Conservation (phyloP, 2,113 vertebrate genomes). For the Hypanus sabinus region DNA sequence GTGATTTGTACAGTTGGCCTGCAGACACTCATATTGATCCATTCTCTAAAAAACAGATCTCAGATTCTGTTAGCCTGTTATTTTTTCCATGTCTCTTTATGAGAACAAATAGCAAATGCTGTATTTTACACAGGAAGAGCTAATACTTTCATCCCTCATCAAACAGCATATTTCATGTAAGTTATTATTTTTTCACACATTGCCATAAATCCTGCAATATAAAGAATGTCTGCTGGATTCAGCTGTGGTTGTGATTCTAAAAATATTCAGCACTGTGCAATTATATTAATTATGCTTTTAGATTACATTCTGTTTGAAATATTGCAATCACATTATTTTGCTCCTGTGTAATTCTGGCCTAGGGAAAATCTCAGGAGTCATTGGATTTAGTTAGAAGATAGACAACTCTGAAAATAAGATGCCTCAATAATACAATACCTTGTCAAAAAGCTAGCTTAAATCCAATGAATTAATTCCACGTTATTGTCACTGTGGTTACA, state of each 20-base stretch:
- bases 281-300: neutral
- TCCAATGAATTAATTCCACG: neutral
- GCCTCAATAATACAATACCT: neutral
- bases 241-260: neutral
- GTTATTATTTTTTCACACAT: neutral
- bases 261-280: neutral
- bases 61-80: neutral
- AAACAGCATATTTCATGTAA: neutral
- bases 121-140: neutral
- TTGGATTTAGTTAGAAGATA: neutral
- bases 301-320: neutral
- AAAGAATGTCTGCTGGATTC: neutral
- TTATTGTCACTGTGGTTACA: no score
- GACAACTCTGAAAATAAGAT: neutral
- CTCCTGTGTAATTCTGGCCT: neutral
- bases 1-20: neutral
- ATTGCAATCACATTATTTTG: neutral
- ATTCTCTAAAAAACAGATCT: neutral
- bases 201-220: neutral
- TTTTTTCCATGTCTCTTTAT: neutral
- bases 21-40: neutral
- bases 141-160: neutral
- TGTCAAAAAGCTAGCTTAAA: neutral
- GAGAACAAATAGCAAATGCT: neutral
- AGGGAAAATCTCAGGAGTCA: neutral